Conservation (phyloP, 2,888 invertebrate genomes). For the Lepetodrilus schrolli region DNA sequence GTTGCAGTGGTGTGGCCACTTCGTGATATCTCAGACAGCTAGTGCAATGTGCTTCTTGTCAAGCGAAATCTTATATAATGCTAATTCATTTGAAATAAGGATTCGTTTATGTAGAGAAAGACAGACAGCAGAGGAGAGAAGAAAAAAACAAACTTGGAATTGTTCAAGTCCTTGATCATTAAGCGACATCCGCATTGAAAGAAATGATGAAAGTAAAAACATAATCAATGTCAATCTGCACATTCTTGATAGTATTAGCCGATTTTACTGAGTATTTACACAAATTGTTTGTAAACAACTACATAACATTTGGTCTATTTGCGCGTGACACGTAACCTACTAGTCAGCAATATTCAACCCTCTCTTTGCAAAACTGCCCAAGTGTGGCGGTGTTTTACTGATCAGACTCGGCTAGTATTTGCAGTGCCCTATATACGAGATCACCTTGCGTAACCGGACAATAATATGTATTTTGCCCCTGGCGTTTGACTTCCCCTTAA, state of each 20-base stretch:
- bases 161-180: constrained; percentile 3
- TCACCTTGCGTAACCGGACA: neutral
- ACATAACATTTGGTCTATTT: neutral
- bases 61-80: neutral
- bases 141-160: too few relatives aligned
- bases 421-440: neutral
- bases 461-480: neutral
- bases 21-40: neutral
- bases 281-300: neutral
- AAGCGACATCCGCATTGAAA: neutral
- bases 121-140: too few relatives aligned
- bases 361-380: neutral
- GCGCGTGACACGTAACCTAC: neutral
- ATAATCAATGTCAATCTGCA: too few relatives aligned
- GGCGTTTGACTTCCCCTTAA: neutral
- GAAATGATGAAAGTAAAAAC: too few relatives aligned
- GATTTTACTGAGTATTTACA: neutral
- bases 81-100: constrained; percentile 6
- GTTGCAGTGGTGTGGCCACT: neutral
- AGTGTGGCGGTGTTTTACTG: neutral
- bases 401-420: neutral
- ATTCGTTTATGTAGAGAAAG: neutral
- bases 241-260: neutral
- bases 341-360: too few relatives aligned
- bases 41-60: neutral